A percentile compares a stretch with the other conserved stretches of the same genome.
phyloP scores from a whole-genome alignment of 2,113 vertebrate genomes.

The Pterocles burchelli region DNA sequence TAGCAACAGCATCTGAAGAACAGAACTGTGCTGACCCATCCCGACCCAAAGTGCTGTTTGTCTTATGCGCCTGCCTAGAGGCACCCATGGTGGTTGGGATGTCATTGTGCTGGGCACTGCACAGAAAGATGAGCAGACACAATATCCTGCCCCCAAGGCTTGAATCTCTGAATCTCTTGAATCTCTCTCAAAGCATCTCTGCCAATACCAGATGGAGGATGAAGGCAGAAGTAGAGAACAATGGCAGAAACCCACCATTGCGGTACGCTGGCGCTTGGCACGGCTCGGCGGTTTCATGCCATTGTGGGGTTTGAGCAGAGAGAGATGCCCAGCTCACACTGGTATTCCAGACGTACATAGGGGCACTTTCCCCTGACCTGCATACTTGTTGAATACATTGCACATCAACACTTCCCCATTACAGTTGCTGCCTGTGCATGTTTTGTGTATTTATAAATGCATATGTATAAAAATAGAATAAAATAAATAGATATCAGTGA shows the following conservation, averaged over 20 bases:
- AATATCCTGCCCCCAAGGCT: not conserved
- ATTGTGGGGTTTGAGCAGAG: not conserved
- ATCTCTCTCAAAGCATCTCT: not conserved
- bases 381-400: not conserved
- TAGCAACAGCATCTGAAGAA: not conserved
- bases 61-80: not conserved
- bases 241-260: not conserved
- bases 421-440: not conserved
- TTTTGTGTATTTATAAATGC: not conserved
- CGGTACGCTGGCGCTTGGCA: not conserved
- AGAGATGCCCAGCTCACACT: accelerated
- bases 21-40: not conserved
- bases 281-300: accelerated
- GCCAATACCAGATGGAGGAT: not conserved
- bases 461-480: not conserved
- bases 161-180: not conserved
- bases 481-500: conserved; percentile 48
- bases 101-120: not conserved
- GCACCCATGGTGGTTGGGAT: accelerated
- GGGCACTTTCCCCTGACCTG: not conserved
- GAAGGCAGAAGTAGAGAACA: not conserved
- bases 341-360: not conserved
- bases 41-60: not conserved
- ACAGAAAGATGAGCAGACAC: not conserved
- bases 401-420: not conserved